These are phyloP conservation scores for Abrostola triplasia DNA, from an alignment of 2,888 invertebrate species.

Conservation along the genomic window DNA sequence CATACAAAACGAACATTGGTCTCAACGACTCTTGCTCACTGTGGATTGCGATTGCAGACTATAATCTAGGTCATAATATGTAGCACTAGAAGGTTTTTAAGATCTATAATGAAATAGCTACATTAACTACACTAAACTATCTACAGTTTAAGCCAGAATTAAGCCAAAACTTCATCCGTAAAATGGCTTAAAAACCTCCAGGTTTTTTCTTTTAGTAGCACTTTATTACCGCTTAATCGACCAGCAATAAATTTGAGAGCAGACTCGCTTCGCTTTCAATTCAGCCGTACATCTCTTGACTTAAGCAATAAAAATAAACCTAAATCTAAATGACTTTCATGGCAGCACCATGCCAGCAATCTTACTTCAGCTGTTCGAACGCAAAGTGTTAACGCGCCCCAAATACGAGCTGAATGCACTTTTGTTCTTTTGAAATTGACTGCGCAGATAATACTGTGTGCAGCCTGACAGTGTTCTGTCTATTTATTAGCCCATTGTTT, in stretches of 20 bases:
- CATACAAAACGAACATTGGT: too few relatives aligned
- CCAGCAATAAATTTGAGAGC: not conserved
- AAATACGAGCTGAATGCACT: constrained; percentile 66
- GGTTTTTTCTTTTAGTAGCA: too few relatives aligned
- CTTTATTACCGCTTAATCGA: not conserved
- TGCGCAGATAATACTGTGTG: constrained; percentile 43
- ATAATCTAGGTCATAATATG: too few relatives aligned
- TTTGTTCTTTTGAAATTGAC: constrained; percentile 65
- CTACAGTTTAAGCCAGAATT: too few relatives aligned
- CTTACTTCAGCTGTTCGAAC: constrained; percentile 52
- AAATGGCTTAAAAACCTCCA: too few relatives aligned
- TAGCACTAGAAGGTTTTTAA: too few relatives aligned
- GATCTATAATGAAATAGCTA: too few relatives aligned
- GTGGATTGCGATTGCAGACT: too few relatives aligned
- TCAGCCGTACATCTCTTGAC: not conserved
- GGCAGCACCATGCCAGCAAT: constrained; percentile 15
- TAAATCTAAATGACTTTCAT: not conserved
- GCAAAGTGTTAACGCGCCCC: constrained; percentile 63
- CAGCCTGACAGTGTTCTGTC: constrained; percentile 19
- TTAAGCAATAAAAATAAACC: not conserved
- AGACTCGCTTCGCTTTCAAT: not conserved
- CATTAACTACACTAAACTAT: too few relatives aligned
- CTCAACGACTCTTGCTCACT: too few relatives aligned
- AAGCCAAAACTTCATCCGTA: too few relatives aligned
- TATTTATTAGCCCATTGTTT: constrained; percentile 33